Evolutionary conservation across 2,888 invertebrate species (phyloP), one percentile per base, ranked within the genome.

Genomic region (Scrobipalpa costella): DNA sequence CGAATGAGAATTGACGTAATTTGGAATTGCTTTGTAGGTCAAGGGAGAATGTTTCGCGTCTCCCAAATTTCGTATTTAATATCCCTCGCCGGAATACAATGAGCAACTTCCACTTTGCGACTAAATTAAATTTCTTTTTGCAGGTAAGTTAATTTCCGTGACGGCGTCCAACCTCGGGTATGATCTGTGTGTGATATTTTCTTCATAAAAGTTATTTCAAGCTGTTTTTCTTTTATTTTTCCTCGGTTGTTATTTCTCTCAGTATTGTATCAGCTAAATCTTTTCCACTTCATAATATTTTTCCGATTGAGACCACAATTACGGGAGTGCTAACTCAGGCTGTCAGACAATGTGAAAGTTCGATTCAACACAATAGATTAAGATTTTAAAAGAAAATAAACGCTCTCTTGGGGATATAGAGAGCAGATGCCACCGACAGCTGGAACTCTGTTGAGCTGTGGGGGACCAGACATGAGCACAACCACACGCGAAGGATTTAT

Each of bases 331-430:
- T 36, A 62, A 62, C 66, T 62, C 64, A 62, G 66, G 17, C 66
- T 67, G 67, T 68, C 70, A 67, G 66, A 65, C 68, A 66, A 71
- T 62, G 69, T 63, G 66, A 69, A 73, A 73, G 68, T 73, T 74
- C 72, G 71, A 73, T 72, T 70, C 68, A 69, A 77, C 71, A 79
- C 76, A 81, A 80, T 73, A 71, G 68, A 71, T 68, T 63, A 73
- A 74, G 75, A 73, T 78, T 76, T 76, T 72, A 63, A 77, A 78
- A 76, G 78, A 77, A 82, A 83, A 80, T 77, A 80, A 78, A 77
- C 69, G 70, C 70, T 72, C 68, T 64, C 63, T 69, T 63, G 73
- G 66, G 72, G 79, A 80, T 79, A 80, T 78, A 77, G 71, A 76
- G 73, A 78, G 71, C 71, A 69, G 69, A 78, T 73, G 84, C 81